These are phyloP conservation scores for Napeogenes sylphis DNA, from an alignment of 2,888 invertebrate species.

Conservation along the genomic window DNA sequence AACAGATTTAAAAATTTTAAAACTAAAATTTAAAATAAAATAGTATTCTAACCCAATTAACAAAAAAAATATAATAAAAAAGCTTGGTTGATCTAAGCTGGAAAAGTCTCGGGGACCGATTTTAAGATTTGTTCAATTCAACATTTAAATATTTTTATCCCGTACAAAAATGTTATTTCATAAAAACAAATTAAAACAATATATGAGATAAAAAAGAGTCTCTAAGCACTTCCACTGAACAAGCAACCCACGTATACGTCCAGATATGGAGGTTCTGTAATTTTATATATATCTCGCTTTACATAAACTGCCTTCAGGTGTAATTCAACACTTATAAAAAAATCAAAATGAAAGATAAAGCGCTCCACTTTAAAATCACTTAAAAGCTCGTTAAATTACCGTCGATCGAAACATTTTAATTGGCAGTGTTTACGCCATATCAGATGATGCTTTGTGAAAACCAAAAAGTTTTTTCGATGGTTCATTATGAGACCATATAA, in stretches of 20 bases:
- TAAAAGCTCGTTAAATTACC: constrained; percentile 27
- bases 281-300: background rate
- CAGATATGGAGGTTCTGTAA: background rate
- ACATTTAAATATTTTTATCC: too few relatives aligned
- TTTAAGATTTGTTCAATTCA: too few relatives aligned
- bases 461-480: constrained; percentile 22
- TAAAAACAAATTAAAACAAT: too few relatives aligned
- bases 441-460: constrained; percentile 31
- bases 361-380: constrained; percentile 24
- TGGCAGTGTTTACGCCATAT: constrained; percentile 40
- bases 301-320: constrained; percentile 4
- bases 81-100: too few relatives aligned
- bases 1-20: too few relatives aligned
- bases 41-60: too few relatives aligned
- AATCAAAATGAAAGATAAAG: constrained; percentile 17
- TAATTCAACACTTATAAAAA: constrained; percentile 4
- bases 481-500: constrained; percentile 21
- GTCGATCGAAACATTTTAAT: constrained; percentile 44
- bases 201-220: background rate
- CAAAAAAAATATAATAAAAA: too few relatives aligned
- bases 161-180: too few relatives aligned
- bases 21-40: too few relatives aligned
- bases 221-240: background rate
- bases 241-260: background rate
- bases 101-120: too few relatives aligned